Conservation (phyloP, 2,888 invertebrate genomes). For the Microplitis deprimator region DNA sequence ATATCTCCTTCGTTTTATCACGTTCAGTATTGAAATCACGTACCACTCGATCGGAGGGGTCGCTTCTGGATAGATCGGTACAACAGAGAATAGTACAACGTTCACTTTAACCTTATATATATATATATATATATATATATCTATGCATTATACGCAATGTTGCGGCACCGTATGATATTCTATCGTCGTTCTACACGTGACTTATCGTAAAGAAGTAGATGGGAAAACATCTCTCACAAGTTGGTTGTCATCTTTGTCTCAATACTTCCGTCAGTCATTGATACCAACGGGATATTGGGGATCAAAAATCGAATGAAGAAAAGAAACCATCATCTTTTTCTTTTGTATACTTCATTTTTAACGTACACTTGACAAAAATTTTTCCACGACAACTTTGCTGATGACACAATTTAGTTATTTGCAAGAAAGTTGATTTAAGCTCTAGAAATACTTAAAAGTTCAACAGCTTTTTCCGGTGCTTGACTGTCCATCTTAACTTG, state of each 20-base stretch:
- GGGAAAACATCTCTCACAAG: constrained; percentile 41
- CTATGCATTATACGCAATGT: constrained; percentile 39
- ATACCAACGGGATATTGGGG: neutral
- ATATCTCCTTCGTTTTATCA: constrained; percentile 41
- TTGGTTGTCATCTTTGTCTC: constrained; percentile 11
- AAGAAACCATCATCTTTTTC: neutral
- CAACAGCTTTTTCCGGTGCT: neutral
- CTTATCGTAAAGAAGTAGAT: constrained; percentile 48
- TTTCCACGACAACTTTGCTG: neutral
- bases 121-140: constrained; percentile 35
- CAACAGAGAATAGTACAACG: constrained; percentile 45
- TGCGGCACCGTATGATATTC: constrained; percentile 52
- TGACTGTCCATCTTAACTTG: neutral
- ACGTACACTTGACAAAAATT: neutral
- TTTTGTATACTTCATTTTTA: neutral
- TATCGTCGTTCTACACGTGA: constrained; percentile 51
- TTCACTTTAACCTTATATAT: constrained; percentile 40
- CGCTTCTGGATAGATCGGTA: constrained; percentile 39
- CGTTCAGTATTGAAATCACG: constrained; percentile 59
- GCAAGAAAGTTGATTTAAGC: neutral
- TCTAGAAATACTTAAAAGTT: neutral
- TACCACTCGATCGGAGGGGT: constrained; percentile 53
- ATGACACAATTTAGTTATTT: neutral
- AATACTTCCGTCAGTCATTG: neutral
- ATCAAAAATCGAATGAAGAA: neutral